These are phyloP conservation scores for Nyctibius bracteatus DNA, from an alignment of 2,113 vertebrate genomes.

Conservation along the genomic window DNA sequence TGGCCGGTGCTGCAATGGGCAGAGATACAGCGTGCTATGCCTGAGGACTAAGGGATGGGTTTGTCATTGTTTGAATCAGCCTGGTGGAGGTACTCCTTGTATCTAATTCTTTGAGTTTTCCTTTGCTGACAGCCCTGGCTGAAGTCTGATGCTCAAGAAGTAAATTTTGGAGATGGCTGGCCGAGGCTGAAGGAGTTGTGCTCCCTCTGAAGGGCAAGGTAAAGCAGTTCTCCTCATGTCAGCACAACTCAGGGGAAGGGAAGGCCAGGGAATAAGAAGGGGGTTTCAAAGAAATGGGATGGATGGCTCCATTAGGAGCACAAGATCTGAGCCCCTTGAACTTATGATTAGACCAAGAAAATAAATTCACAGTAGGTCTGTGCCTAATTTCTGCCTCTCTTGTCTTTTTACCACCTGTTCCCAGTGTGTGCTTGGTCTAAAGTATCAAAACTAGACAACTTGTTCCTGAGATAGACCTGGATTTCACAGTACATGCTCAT, in stretches of 20 bases:
- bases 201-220: background rate
- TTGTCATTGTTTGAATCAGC: background rate
- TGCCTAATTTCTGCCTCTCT: background rate
- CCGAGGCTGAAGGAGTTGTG: background rate
- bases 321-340: background rate
- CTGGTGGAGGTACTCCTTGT: background rate
- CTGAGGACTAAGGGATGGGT: background rate
- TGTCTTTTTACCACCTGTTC: background rate
- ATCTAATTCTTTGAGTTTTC: background rate
- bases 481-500: background rate
- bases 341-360: background rate
- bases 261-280: background rate
- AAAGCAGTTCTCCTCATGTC: background rate
- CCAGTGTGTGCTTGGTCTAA: background rate
- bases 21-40: fast-evolving
- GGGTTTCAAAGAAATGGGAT: background rate
- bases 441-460: background rate
- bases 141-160: background rate
- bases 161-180: background rate
- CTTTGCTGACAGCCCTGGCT: background rate
- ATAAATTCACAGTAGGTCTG: background rate
- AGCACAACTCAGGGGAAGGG: background rate
- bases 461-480: background rate
- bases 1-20: background rate
- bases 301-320: background rate